phyloP scores from a whole-genome alignment of 2,113 vertebrate genomes.

The Spheniscus mendiculus region DNA sequence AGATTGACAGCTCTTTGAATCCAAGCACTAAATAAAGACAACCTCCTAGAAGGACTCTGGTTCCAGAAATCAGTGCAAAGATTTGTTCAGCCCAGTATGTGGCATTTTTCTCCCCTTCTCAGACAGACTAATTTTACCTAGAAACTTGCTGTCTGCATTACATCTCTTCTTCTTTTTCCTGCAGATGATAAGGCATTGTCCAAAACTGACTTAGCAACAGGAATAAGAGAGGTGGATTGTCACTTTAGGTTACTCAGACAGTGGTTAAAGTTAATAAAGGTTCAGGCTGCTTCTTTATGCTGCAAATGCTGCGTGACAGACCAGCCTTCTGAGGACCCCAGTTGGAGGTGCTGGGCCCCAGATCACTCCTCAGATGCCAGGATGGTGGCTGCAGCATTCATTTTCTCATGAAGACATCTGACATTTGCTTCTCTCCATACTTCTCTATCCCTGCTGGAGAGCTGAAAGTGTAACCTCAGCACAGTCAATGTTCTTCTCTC shows the following conservation, averaged over 20 bases:
- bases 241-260: background rate
- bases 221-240: background rate
- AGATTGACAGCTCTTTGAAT: slow-evolving; percentile 13
- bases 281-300: background rate
- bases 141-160: background rate
- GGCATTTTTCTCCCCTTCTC: background rate
- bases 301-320: background rate
- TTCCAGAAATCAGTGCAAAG: slow-evolving; percentile 43
- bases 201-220: background rate
- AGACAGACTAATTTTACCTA: background rate
- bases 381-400: background rate
- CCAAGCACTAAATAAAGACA: background rate
- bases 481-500: background rate
- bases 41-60: background rate
- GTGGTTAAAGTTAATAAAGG: background rate
- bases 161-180: background rate
- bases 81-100: background rate
- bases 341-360: background rate
- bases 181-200: background rate
- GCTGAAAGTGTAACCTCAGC: background rate
- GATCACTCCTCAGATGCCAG: background rate
- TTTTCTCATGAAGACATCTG: background rate
- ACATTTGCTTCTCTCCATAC: background rate
- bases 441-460: background rate
- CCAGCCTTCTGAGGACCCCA: background rate